Evolutionary conservation across 1,140 invertebrate genomes (phyloP), one percentile per base, ranked within the genome.

Genomic region (Drosophila paulistorum): DNA sequence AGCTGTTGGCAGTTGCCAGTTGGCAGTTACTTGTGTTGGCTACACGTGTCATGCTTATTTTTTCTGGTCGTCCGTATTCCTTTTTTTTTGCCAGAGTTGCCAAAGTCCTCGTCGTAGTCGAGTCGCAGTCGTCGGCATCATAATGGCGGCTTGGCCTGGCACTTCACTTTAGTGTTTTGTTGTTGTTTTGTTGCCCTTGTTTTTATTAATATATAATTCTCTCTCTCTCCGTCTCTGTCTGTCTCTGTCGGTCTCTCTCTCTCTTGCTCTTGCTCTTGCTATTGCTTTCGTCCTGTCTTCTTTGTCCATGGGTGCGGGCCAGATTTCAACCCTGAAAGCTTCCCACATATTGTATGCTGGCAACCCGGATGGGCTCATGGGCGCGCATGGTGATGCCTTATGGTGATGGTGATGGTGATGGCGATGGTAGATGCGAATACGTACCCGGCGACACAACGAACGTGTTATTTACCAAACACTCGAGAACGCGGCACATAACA

Each of bases 381-480:
- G 10, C 35, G 35, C 5, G 30, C 30, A n/a, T 35, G 51, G 35
- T 37, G 35, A 37, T 11, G 37, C 37, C 10, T 51, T n/a, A 51
- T 73, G 74, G 33, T 65, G 68, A 54, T 71, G 62, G 35, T 33
- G 60, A 71, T 39, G 37, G 37, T 11, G 37, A 39, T 71, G 62
- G 35, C 26, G 55, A 71, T 63, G 67, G 39, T 71, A 33, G 69
- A 65, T 72, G 76, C 73, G 67, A 73, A 75, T 75, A 75, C 73
- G 74, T 66, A 77, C 74, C 69, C 76, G 75, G 81, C 83, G 83
- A 87, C 83, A 89, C 84, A 83, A 76, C 79, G 83, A 87, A 89
- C 83, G 83, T 87, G 83, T 87, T 87, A 87, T 87, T 87, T 87
- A 87, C 83, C 83, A 87, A 87, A 87, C 83, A 87, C 83, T 87